These are phyloP conservation scores for Cylindroiulus punctatus DNA, from an alignment of 2,888 invertebrate genomes.

Conservation along the genomic window DNA sequence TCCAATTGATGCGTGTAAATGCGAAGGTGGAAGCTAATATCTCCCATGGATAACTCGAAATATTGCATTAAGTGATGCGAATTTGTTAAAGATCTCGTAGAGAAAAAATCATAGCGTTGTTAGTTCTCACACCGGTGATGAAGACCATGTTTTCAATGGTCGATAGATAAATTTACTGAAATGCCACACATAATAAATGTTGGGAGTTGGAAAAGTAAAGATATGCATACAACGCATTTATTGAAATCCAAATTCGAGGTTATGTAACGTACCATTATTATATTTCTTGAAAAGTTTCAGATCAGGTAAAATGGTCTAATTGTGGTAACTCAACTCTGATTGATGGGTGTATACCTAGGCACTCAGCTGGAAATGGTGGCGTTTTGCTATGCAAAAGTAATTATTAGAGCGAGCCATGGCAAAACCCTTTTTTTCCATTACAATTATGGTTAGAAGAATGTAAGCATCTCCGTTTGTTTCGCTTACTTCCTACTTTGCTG, in stretches of 20 bases:
- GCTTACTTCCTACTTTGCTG: neutral
- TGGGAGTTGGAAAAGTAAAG: no score
- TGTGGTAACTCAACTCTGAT: neutral
- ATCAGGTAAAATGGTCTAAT: neutral
- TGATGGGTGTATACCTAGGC: neutral
- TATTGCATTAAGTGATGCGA: no score
- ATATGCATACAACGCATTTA: no score
- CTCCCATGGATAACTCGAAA: neutral
- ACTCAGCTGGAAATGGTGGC: constrained; percentile 2
- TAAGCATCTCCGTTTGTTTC: constrained; percentile 1
- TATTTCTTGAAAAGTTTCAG: no score
- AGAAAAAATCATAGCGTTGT: no score
- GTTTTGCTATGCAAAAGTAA: neutral
- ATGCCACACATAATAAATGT: no score
- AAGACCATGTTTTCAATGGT: no score
- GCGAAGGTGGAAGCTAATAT: neutral
- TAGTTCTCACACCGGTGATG: no score
- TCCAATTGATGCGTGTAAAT: neutral
- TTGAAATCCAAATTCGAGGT: no score
- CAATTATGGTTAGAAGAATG: constrained; percentile 20
- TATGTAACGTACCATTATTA: no score
- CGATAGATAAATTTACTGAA: no score
- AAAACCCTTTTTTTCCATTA: neutral
- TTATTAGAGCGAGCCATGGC: constrained; percentile 33
- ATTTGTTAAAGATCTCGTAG: no score